Evolutionary conservation across 1,140 invertebrate genomes (phyloP).

Genomic region (Bathynomus jamesi): DNA sequence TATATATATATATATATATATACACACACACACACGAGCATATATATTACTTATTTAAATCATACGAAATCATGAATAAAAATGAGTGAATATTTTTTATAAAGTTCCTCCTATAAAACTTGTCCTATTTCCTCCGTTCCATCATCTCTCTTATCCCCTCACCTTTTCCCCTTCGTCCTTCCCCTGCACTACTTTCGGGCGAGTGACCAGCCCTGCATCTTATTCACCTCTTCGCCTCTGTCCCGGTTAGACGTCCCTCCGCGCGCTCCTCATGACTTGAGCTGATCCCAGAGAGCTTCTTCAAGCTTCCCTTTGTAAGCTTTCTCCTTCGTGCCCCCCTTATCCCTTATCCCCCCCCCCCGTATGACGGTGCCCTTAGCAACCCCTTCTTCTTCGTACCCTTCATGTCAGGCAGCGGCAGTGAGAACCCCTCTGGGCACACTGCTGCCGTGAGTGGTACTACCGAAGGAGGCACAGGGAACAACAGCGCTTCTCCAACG

Average conservation of each 20-base stretch:
- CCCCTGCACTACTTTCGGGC: neutral
- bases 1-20: too few species aligned
- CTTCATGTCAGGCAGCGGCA: neutral
- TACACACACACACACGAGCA: too few species aligned
- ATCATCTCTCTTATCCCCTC: neutral
- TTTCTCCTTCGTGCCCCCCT: neutral
- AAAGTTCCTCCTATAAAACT: too few species aligned
- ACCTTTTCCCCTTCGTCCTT: neutral
- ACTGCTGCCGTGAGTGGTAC: neutral
- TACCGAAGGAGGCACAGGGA: neutral
- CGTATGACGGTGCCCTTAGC: neutral
- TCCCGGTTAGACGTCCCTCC: neutral
- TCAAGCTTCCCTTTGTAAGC: neutral
- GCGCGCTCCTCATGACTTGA: neutral
- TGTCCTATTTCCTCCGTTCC: too few species aligned
- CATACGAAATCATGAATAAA: too few species aligned
- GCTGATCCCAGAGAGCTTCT: neutral
- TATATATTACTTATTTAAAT: too few species aligned
- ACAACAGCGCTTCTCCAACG: neutral
- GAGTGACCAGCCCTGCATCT: neutral
- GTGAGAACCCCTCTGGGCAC: neutral
- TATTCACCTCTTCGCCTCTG: neutral
- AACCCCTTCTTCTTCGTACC: neutral
- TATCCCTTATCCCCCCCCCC: neutral
- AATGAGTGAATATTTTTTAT: too few species aligned